Evolutionary conservation across 1,140 invertebrate species (phyloP).

Genomic region (Drosophila paulistorum): DNA sequence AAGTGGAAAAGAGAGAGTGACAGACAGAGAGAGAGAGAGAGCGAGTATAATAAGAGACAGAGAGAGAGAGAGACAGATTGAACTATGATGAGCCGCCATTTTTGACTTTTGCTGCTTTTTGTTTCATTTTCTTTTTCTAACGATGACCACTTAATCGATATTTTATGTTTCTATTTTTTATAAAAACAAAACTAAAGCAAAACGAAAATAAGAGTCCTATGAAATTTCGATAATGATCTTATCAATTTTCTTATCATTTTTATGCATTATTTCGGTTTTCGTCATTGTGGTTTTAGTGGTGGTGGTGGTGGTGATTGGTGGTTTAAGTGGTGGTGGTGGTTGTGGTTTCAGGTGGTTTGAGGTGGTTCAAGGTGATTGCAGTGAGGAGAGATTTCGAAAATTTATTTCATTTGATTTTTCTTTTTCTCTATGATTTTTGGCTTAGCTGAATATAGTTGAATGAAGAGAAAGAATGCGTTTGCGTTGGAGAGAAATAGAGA

Average conservation of each 20-base stretch:
- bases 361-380: conserved; percentile 58
- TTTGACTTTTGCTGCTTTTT: conserved; percentile 13
- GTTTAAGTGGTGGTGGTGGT: too few relatives aligned
- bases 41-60: conserved; percentile 7
- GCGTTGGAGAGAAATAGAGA: conserved; percentile 21
- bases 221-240: conserved; percentile 82
- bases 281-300: background rate
- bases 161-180: conserved; percentile 62
- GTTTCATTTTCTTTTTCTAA: conserved; percentile 51
- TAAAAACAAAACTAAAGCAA: conserved; percentile 52
- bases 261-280: conserved; percentile 32
- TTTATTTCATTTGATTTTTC: conserved; percentile 17
- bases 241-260: conserved; percentile 62
- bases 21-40: conserved; percentile 29
- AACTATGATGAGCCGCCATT: conserved; percentile 21
- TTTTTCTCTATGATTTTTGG: conserved; percentile 33
- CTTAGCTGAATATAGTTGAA: conserved; percentile 38
- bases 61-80: conserved; percentile 13
- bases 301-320: too few relatives aligned
- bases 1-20: conserved; percentile 58
- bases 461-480: conserved; percentile 37
- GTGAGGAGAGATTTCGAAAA: conserved; percentile 35
- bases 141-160: conserved; percentile 83
- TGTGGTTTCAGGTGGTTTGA: conserved; percentile 11
- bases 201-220: conserved; percentile 58